Base-by-base conservation (phyloP, 2,113 vertebrate genomes). In the Rhinogobius similis region DNA sequence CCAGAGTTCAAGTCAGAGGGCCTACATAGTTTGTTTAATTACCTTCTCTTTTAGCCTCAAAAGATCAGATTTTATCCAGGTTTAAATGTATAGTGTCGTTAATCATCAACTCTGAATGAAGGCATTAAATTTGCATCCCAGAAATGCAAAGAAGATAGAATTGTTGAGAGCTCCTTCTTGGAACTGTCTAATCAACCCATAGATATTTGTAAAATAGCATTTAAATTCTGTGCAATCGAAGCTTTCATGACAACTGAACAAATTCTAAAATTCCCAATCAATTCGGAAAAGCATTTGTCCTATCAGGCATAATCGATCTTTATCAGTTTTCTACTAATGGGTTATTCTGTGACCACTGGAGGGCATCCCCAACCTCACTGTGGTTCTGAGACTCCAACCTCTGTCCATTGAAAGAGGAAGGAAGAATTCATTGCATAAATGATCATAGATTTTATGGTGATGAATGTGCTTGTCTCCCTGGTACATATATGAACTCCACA, bases 271-370 rank as follows among this genome's bases (percentile, higher is more conserved):
- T 23, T 24, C 0, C 4, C 1, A 53, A 24, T 24, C 14, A 55
- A 21, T 5, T 26, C 11, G 5, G 52, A 24, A 23, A 52, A 12
- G n/a, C 23, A 55, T 14, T 12, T 52, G 48, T 59, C 16, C 16
- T 14, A 11, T 43, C 1, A 41, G 4, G 7, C 16, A 29, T 11
- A 18, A 29, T 58, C 55, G 24, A 16, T n/a, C 26, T 32, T 14
- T 50, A 46, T 46, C 16, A 24, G 32, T 38, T 56, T 53, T 68
- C 32, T 69, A 41, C 52, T 62, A 18, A 71, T 39, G 20, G 7
- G 73, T n/a, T 78, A 32, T 77, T 58, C 58, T 66, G 44, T 82
- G 78, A 36, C 90, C 87, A 89, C 90, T 90, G 86, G 89, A 90
- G 89, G 91, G 90, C 89, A 89, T 89, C 85, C 86, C 84, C 55